Percentiles rank a stretch among this genome's conserved stretches.
phyloP scores from a whole-genome alignment of 2,113 vertebrate genomes.

The Coregonus clupeaformis region DNA sequence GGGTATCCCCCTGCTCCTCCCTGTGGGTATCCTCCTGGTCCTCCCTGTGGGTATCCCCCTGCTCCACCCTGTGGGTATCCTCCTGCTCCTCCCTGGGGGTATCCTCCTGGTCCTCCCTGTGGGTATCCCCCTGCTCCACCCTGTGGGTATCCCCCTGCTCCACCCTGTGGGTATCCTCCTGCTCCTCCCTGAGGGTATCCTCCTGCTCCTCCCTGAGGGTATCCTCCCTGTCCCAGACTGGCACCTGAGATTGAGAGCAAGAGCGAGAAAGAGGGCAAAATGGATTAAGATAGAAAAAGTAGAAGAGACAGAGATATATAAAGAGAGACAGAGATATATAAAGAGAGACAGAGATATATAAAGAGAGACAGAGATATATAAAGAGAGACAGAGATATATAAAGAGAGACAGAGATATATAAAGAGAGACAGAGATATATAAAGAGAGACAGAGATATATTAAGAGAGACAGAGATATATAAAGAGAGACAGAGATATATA shows the following conservation, averaged over 20 bases:
- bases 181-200: not conserved
- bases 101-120: too few relatives aligned
- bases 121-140: too few relatives aligned
- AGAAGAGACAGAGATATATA: not conserved
- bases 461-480: not conserved
- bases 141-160: too few relatives aligned
- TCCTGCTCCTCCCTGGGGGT: too few relatives aligned
- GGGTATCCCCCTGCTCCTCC: too few relatives aligned
- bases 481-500: not conserved
- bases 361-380: not conserved
- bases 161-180: not conserved
- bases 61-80: too few relatives aligned
- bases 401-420: not conserved
- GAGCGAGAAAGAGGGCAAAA: not conserved
- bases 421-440: not conserved
- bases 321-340: not conserved
- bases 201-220: conserved; percentile 30
- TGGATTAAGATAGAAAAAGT: not conserved
- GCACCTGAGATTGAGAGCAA: conserved; percentile 12
- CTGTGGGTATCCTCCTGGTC: too few relatives aligned
- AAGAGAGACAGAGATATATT: not conserved
- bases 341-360: not conserved
- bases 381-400: not conserved
- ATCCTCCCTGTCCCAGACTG: conserved; percentile 26
- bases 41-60: too few relatives aligned